Conservation (phyloP, 2,113 vertebrate genomes). For the Blennius ocellaris region DNA sequence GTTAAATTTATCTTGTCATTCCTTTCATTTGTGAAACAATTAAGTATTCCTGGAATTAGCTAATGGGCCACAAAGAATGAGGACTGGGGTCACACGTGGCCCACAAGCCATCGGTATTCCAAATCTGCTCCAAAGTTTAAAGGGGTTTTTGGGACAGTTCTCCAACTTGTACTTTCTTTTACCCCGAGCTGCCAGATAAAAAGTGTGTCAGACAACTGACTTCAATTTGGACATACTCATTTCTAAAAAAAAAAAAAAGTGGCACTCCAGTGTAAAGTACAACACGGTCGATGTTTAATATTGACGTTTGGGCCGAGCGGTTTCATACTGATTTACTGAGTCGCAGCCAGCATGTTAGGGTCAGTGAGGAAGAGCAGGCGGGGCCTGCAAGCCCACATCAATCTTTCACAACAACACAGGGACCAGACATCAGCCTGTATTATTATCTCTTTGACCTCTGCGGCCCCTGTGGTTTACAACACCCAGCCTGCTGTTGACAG, state of each 20-base stretch:
- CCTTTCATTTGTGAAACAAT: too few relatives aligned
- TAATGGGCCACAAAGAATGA: too few relatives aligned
- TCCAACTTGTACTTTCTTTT: too few relatives aligned
- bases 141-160: too few relatives aligned
- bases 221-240: conserved; percentile 3
- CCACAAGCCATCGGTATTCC: too few relatives aligned
- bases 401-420: conserved; percentile 61
- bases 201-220: neutral
- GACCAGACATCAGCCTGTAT: conserved; percentile 64
- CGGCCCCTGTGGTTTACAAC: neutral
- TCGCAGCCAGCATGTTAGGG: conserved; percentile 36
- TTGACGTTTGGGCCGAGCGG: conserved; percentile 50
- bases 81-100: too few relatives aligned
- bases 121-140: too few relatives aligned
- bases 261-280: conserved; percentile 41
- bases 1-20: too few relatives aligned
- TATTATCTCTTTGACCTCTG: conserved; percentile 61
- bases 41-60: too few relatives aligned
- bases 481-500: conserved; percentile 4
- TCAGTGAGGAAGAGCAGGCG: conserved; percentile 32
- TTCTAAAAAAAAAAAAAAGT: neutral
- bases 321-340: conserved; percentile 36
- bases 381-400: conserved; percentile 53
- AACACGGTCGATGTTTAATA: conserved; percentile 51
- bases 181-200: too few relatives aligned